A percentile compares a stretch with the other conserved stretches of the same genome.
Evolutionary conservation across 2,888 invertebrate species (phyloP).

Genomic region (Apoderus coryli): DNA sequence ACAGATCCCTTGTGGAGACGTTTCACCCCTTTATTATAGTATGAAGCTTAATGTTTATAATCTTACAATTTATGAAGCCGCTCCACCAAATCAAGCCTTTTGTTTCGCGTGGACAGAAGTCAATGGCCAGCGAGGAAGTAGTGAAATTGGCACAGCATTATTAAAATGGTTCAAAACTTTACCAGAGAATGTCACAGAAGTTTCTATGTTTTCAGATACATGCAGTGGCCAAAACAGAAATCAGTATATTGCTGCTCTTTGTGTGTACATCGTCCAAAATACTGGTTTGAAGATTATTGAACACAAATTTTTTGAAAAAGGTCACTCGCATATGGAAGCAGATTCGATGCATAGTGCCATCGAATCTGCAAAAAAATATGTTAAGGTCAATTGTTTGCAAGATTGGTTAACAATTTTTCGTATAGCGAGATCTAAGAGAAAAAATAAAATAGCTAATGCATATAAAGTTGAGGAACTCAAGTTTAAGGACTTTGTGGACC

Average conservation of each 20-base stretch:
- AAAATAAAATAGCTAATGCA: conserved; percentile 6
- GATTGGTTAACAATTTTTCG: too few species aligned
- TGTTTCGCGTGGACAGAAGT: too few species aligned
- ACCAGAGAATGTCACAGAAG: conserved; percentile 8
- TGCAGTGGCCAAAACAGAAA: conserved; percentile 20
- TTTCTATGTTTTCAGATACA: conserved; percentile 10
- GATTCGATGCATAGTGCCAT: conserved; percentile 12
- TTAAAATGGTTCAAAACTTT: conserved; percentile 8
- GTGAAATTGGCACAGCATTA: conserved; percentile 20
- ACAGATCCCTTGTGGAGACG: conserved; percentile 21
- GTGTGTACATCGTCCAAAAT: conserved; percentile 6
- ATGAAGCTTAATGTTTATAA: conserved; percentile 11
- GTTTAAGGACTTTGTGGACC: conserved; percentile 7
- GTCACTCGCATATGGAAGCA: conserved; percentile 10
- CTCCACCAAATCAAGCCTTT: conserved; percentile 19
- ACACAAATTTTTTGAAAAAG: too few species aligned
- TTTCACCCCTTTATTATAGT: conserved; percentile 21
- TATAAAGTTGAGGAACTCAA: conserved; percentile 7
- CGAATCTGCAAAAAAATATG: conserved; percentile 6
- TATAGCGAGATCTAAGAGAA: conserved; percentile 7
- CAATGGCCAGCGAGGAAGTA: too few species aligned
- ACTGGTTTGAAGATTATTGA: conserved; percentile 6
- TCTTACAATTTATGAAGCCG: conserved; percentile 19
- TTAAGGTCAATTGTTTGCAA: conserved; percentile 8
- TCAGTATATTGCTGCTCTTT: conserved; percentile 9